Evolutionary conservation across 2,888 invertebrate species (phyloP).

Genomic region (Melanostoma mellinum): DNA sequence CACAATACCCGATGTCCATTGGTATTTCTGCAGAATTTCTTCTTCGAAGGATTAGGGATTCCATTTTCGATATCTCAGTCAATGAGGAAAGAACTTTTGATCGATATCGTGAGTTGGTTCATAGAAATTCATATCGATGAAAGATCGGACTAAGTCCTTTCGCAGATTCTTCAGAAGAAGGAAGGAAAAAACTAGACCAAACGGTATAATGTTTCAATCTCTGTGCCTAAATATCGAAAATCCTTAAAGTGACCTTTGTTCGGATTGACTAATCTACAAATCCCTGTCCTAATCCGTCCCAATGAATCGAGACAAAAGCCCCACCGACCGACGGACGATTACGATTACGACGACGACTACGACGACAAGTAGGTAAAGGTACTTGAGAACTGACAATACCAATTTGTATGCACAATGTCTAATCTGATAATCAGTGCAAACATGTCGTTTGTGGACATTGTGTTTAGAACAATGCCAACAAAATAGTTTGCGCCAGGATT

Average conservation of each 20-base stretch:
- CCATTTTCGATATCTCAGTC: slow-evolving; percentile 2
- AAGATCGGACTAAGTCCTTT: slow-evolving; percentile 28
- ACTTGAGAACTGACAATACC: slow-evolving; percentile 82
- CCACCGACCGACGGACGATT: background rate
- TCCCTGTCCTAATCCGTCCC: slow-evolving; percentile 78
- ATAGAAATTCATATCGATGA: slow-evolving; percentile 32
- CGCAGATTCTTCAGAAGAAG: slow-evolving; percentile 24
- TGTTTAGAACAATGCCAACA: slow-evolving; percentile 80
- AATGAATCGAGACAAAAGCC: slow-evolving; percentile 73
- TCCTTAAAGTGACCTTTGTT: slow-evolving; percentile 62
- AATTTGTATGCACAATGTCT: slow-evolving; percentile 82
- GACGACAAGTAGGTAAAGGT: slow-evolving; percentile 64
- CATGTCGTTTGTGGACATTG: slow-evolving; percentile 82
- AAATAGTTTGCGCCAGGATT: slow-evolving; percentile 80
- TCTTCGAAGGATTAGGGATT: slow-evolving; percentile 51
- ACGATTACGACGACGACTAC: background rate
- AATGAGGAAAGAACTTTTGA: slow-evolving; percentile 30
- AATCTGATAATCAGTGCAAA: slow-evolving; percentile 82
- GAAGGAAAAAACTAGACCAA: slow-evolving; percentile 48
- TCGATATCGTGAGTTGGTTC: slow-evolving; percentile 55
- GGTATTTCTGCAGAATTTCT: slow-evolving; percentile 23
- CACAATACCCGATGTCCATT: background rate
- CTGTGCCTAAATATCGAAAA: slow-evolving; percentile 57
- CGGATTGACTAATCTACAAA: slow-evolving; percentile 76
- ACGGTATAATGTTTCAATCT: slow-evolving; percentile 50